Evolutionary conservation across 2,113 vertebrate species (phyloP).

Genomic region (Amphilophus citrinellus): DNA sequence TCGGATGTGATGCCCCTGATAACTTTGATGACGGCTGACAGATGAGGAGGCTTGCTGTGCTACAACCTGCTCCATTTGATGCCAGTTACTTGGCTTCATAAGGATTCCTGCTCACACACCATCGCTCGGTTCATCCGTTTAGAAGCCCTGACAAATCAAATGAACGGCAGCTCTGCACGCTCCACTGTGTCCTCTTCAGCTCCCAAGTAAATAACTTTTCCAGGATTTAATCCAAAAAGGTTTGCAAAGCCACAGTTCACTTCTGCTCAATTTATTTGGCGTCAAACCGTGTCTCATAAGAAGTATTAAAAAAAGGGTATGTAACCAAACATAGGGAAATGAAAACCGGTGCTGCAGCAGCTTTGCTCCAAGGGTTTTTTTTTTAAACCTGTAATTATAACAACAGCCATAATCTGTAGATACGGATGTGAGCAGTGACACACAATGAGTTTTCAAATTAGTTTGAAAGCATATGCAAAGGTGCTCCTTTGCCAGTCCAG

Average conservation of each 20-base stretch:
- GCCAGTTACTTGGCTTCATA: slow-evolving; percentile 24
- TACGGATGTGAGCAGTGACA: neutral
- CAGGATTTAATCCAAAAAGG: slow-evolving; percentile 27
- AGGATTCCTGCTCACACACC: slow-evolving; percentile 12
- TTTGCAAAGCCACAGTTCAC: slow-evolving; percentile 24
- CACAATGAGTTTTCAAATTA: neutral
- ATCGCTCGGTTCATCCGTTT: slow-evolving; percentile 19
- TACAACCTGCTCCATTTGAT: slow-evolving; percentile 43
- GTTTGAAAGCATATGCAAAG: neutral
- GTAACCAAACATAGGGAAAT: slow-evolving; percentile 14
- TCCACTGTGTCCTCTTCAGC: slow-evolving; percentile 23
- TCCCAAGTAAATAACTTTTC: slow-evolving; percentile 44
- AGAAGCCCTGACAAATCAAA: slow-evolving; percentile 47
- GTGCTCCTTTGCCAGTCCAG: neutral
- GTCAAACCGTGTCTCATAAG: slow-evolving; percentile 28
- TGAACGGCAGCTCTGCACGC: neutral
- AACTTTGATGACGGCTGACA: slow-evolving; percentile 44
- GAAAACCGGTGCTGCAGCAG: neutral
- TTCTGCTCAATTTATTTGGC: slow-evolving; percentile 44
- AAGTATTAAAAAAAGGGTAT: neutral
- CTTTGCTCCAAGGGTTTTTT: neutral
- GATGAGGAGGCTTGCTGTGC: slow-evolving; percentile 20
- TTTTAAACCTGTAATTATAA: neutral
- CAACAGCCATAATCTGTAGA: neutral
- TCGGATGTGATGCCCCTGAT: slow-evolving; percentile 21